phyloP scores from a whole-genome alignment of 2,797 vertebrate species.

The Platalea minor region DNA sequence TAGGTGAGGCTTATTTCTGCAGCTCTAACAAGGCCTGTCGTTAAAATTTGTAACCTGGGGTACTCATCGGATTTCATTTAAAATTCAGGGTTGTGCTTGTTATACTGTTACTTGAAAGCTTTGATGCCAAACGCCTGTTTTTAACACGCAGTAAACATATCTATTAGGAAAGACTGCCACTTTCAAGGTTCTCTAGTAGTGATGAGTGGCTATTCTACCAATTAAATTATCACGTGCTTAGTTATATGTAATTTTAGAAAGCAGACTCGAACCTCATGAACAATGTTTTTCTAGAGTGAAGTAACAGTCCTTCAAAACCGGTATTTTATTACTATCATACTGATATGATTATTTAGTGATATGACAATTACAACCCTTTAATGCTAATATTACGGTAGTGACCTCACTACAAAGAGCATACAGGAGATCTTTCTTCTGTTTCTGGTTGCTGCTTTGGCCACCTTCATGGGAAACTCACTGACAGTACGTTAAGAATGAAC shows the following conservation, averaged over 20 bases:
- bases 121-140: neutral
- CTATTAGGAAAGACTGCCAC: neutral
- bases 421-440: neutral
- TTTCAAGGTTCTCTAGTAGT: neutral
- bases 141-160: neutral
- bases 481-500: neutral
- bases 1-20: neutral
- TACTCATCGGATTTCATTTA: neutral
- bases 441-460: neutral
- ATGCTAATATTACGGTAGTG: neutral
- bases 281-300: neutral
- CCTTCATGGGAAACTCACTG: neutral
- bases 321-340: neutral
- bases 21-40: neutral
- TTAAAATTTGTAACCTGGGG: neutral
- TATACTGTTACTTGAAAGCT: neutral
- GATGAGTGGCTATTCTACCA: neutral
- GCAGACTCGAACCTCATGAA: neutral
- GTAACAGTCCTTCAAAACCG: neutral
- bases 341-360: neutral
- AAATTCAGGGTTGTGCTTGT: neutral
- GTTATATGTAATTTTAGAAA: neutral
- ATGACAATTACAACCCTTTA: neutral
- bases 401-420: neutral
- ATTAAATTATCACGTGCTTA: neutral